Base-by-base conservation (phyloP, 2,797 vertebrate genomes). In the Choloepus didactylus region DNA sequence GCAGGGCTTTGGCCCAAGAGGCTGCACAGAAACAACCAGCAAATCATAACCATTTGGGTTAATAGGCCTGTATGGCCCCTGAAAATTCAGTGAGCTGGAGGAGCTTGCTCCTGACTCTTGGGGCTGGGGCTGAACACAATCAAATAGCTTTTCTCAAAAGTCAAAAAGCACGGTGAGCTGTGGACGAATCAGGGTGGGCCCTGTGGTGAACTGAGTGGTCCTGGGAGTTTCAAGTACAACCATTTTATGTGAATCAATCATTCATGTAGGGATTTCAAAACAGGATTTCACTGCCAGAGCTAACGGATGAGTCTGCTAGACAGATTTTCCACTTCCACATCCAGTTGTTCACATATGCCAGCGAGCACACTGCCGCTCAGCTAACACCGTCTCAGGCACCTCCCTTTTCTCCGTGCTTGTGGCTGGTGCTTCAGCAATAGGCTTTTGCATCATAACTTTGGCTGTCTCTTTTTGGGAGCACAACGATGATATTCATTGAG, bases 71-170 rank as follows among this genome's bases (percentile, higher is more conserved):
- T 1, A 27, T 88, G 80, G 62, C 9, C 69, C 84, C 59, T 54
- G 21, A 81, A 27, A 87, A 60, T 35, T 62, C 46, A 9, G 9
- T 73, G 54, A 91, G 21, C 87, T 38, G 62, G 49, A 85, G 62
- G 77, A 88, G 70, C 23, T 44, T 18, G n/a, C 38, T 14, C 15
- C 85, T 16, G 23, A 4, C 38, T 90, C 21, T 2, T 69, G 59
- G 69, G 12, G 76, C 89, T 27, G 54, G 56, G 10, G 35, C 66
- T 51, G 25, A 92, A 87, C 62, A 70, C 66, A 69, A 70, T 85
- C 91, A 91, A 94, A 2, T 8, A 10, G 76, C 44, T 91, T 96
- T 87, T 35, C 49, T 91, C 21, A n/a, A 79, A 87, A 77, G 23
- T 0, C 44, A 6, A n/a, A 25, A 46, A 35, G 56, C 59, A 49